These are phyloP conservation scores for Eugnorisma glareosa DNA, from an alignment of 2,888 invertebrate genomes.

Conservation along the genomic window DNA sequence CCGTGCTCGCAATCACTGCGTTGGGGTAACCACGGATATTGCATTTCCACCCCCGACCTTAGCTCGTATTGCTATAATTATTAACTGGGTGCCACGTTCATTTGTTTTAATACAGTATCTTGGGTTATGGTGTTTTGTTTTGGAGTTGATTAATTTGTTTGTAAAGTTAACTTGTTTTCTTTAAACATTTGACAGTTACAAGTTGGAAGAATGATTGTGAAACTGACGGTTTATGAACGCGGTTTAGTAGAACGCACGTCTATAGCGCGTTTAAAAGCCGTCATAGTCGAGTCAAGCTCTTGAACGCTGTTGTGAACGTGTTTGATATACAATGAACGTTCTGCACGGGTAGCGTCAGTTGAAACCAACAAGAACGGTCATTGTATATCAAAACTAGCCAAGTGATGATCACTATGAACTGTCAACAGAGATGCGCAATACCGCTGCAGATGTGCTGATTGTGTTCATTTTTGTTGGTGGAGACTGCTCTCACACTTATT, in stretches of 20 bases:
- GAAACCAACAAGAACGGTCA: too few species aligned
- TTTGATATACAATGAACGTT: too few species aligned
- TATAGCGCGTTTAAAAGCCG: not conserved
- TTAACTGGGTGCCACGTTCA: slow-evolving; percentile 23
- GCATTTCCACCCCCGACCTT: slow-evolving; percentile 49
- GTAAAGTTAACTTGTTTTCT: not conserved
- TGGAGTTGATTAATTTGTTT: slow-evolving; percentile 24
- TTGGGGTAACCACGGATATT: slow-evolving; percentile 51
- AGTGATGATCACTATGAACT: too few species aligned
- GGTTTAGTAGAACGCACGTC: not conserved
- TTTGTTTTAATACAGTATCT: slow-evolving; percentile 20
- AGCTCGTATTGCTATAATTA: slow-evolving; percentile 26
- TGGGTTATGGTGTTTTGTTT: slow-evolving; percentile 18
- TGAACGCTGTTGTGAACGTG: too few species aligned
- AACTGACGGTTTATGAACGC: too few species aligned
- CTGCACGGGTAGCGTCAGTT: too few species aligned
- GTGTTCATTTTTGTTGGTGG: not conserved
- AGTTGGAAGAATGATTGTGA: not conserved
- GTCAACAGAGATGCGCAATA: too few species aligned
- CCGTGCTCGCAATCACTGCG: slow-evolving; percentile 42
- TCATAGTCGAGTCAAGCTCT: too few species aligned
- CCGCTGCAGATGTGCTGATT: not conserved
- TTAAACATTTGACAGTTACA: not conserved
- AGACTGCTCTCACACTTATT: not conserved
- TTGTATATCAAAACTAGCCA: too few species aligned